A percentile compares a stretch with the other conserved stretches of the same genome.
Evolutionary conservation across 2,888 invertebrate genomes (phyloP).

Genomic region (Papilio demoleus): DNA sequence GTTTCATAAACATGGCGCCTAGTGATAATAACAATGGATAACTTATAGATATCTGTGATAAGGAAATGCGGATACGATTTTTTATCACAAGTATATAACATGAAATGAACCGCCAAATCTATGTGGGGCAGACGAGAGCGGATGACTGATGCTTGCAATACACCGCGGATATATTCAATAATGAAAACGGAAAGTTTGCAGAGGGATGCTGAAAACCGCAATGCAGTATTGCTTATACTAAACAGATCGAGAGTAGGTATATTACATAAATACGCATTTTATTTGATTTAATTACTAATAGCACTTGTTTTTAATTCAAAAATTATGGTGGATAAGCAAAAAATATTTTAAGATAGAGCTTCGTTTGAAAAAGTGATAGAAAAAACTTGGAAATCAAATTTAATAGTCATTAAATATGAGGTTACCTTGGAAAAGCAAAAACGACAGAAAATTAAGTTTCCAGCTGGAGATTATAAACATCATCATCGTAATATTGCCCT

Average conservation of each 20-base stretch:
- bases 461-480: not conserved
- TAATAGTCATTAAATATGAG: not conserved
- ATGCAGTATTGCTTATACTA: constrained; percentile 26
- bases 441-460: not conserved
- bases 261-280: not conserved
- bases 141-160: constrained; percentile 5
- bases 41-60: constrained; percentile 12
- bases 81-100: constrained; percentile 6
- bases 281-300: not conserved
- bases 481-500: not conserved
- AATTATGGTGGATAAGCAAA: not conserved
- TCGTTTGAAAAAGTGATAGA: not conserved
- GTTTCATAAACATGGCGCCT: not conserved
- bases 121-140: not conserved
- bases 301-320: not conserved
- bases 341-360: not conserved
- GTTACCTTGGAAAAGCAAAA: not conserved
- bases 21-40: not conserved
- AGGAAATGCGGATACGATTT: not conserved
- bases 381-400: not conserved
- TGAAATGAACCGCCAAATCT: constrained; percentile 9
- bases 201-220: constrained; percentile 30
- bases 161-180: not conserved
- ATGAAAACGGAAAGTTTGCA: constrained; percentile 11
- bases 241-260: not conserved